Evolutionary conservation across 2,113 vertebrate genomes (phyloP).

Genomic region (Pleuronectes platessa): DNA sequence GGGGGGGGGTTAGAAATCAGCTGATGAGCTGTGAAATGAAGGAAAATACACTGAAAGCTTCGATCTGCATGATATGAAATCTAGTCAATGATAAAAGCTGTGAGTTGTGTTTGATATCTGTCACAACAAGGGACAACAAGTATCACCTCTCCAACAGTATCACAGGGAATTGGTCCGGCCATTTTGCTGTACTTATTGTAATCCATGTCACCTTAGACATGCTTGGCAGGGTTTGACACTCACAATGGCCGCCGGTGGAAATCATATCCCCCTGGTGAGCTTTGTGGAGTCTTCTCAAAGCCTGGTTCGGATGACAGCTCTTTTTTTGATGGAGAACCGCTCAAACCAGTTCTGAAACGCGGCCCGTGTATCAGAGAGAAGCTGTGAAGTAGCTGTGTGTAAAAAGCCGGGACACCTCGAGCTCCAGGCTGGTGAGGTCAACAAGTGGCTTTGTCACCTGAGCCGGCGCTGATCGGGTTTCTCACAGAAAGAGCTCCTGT

Average conservation of each 20-base stretch:
- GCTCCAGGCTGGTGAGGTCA: conserved; percentile 60
- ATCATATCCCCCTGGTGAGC: conserved; percentile 59
- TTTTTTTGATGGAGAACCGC: conserved; percentile 72
- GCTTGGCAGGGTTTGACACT: conserved; percentile 34
- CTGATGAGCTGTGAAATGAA: conserved; percentile 29
- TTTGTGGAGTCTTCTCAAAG: conserved; percentile 55
- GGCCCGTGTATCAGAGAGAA: conserved; percentile 51
- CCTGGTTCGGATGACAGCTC: conserved; percentile 60
- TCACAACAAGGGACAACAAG: conserved; percentile 64
- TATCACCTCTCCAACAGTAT: conserved; percentile 36
- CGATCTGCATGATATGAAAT: conserved; percentile 31
- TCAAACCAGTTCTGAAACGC: conserved; percentile 70
- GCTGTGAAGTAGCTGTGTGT: conserved; percentile 58
- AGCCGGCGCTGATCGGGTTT: conserved; percentile 62
- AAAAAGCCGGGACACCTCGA: conserved; percentile 46
- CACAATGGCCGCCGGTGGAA: conserved; percentile 61
- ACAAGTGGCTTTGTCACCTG: conserved; percentile 59
- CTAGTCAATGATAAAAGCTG: conserved; percentile 48
- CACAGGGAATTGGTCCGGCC: conserved; percentile 47
- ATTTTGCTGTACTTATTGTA: conserved; percentile 52
- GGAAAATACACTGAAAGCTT: conserved; percentile 30
- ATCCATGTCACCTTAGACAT: conserved; percentile 55
- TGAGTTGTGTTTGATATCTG: conserved; percentile 52
- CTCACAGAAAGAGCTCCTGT: conserved; percentile 47
- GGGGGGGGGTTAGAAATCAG: too few relatives aligned